Conservation (phyloP, 2,888 invertebrate genomes). For the Stratiomys singularior region DNA sequence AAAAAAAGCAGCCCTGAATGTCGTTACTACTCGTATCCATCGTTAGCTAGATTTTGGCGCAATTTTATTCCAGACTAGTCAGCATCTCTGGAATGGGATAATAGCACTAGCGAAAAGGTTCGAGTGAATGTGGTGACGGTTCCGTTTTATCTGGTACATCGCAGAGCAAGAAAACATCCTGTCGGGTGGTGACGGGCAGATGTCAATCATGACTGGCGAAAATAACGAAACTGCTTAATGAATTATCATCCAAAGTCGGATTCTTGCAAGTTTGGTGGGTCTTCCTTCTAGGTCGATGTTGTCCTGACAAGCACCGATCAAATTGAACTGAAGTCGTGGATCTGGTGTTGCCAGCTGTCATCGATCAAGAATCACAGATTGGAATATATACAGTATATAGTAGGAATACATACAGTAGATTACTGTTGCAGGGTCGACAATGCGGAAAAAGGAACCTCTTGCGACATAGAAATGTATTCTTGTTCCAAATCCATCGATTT, state of each 20-base stretch:
- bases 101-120: neutral
- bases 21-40: neutral
- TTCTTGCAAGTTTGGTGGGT: neutral
- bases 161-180: neutral
- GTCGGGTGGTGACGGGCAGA: slow-evolving; percentile 17
- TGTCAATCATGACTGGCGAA: slow-evolving; percentile 30
- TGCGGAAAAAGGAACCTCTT: too few species aligned
- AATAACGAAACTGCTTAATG: slow-evolving; percentile 31
- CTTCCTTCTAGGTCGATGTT: neutral
- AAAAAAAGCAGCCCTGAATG: neutral
- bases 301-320: slow-evolving; percentile 18
- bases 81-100: neutral
- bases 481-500: too few species aligned
- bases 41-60: neutral
- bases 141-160: neutral
- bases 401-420: too few species aligned
- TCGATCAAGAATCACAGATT: neutral
- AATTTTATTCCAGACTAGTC: neutral
- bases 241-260: neutral
- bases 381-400: too few species aligned
- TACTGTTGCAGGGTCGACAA: too few species aligned
- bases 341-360: slow-evolving; percentile 6
- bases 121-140: neutral
- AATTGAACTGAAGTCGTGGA: neutral
- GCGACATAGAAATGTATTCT: too few species aligned